Evolutionary conservation across 2,797 vertebrate species (phyloP).

Genomic region (Masticophis lateralis): DNA sequence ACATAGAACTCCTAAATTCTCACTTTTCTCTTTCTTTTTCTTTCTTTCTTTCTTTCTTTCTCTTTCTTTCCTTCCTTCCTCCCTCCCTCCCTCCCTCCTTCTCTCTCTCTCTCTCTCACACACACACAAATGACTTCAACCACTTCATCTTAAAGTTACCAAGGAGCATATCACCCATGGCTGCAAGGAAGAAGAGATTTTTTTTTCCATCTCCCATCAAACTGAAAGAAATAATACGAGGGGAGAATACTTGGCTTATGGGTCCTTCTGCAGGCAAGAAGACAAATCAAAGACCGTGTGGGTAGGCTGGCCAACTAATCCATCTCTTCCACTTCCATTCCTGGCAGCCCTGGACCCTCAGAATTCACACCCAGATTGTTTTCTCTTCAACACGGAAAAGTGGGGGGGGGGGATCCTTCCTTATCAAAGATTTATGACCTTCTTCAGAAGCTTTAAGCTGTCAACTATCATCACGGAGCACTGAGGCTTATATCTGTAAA

Average conservation of each 20-base stretch:
- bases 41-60: too few relatives aligned
- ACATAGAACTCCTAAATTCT: too few relatives aligned
- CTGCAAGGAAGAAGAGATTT: background rate
- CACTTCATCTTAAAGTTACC: background rate
- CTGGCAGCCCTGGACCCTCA: background rate
- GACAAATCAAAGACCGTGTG: background rate
- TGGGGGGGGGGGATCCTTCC: background rate
- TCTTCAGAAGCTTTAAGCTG: conserved; percentile 10
- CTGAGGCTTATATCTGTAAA: background rate
- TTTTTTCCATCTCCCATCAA: background rate
- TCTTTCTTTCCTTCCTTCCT: too few relatives aligned
- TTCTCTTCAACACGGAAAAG: accelerated
- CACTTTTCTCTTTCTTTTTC: too few relatives aligned
- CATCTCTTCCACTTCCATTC: background rate
- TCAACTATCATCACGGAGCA: background rate
- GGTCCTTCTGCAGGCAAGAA: background rate
- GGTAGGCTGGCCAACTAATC: too few relatives aligned
- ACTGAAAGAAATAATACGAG: background rate
- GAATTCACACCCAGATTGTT: background rate
- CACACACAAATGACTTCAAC: background rate
- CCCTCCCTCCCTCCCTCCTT: too few relatives aligned
- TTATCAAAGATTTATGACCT: conserved; percentile 24
- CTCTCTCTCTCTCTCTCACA: too few relatives aligned
- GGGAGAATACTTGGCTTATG: background rate
- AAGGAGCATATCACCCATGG: background rate